These are phyloP conservation scores for Microcebus griseorufus DNA, from an alignment of 2,113 vertebrate genomes.

Conservation along the genomic window DNA sequence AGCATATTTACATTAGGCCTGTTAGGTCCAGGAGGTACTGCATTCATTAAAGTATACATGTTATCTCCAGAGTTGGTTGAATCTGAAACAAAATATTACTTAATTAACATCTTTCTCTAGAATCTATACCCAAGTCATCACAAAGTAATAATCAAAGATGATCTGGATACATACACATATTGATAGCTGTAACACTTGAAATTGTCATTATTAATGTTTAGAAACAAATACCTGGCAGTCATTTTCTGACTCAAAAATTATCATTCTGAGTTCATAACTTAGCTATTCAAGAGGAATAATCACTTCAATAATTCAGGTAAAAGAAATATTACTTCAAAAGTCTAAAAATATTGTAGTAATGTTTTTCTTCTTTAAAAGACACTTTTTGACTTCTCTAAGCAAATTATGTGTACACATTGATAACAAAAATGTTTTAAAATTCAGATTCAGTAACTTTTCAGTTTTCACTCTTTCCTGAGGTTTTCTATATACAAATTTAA, in stretches of 20 bases:
- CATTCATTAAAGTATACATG: constrained; percentile 99
- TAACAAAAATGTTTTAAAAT: constrained; percentile 5
- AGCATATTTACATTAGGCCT: constrained; percentile 95
- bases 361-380: background rate
- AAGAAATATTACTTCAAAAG: background rate
- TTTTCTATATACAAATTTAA: background rate
- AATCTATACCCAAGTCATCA: constrained; percentile 24
- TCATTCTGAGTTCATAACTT: background rate
- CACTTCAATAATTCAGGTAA: constrained; percentile 17
- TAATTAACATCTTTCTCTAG: constrained; percentile 47
- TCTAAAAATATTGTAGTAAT: background rate
- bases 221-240: background rate
- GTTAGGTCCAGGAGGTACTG: constrained; percentile 95
- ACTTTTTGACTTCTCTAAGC: background rate
- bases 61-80: constrained; percentile 99
- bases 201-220: background rate
- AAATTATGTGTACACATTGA: background rate
- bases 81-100: constrained; percentile 89
- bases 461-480: constrained; percentile 40
- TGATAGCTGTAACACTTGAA: background rate
- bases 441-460: constrained; percentile 37
- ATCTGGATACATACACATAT: background rate
- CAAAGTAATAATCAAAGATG: constrained; percentile 56
- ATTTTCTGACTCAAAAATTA: background rate
- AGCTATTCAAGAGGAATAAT: background rate